phyloP scores from a whole-genome alignment of 1,140 invertebrate species.

The Asobara japonica region DNA sequence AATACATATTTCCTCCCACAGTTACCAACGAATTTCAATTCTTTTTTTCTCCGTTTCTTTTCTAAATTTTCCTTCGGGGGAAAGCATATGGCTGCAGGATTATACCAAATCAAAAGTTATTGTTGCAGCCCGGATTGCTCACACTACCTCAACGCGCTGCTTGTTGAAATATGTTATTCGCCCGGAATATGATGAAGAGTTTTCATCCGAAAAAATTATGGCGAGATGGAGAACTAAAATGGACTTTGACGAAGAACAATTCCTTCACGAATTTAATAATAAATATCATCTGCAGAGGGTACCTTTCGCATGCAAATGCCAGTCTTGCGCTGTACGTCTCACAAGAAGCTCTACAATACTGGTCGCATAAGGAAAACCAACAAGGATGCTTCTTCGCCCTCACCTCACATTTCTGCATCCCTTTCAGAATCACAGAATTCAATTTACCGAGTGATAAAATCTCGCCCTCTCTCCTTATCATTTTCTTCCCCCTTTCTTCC shows the following conservation, averaged over 20 bases:
- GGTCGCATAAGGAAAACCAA: slow-evolving; percentile 6
- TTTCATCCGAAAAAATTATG: neutral
- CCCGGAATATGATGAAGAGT: neutral
- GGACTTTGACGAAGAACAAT: slow-evolving; percentile 15
- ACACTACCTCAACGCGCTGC: too few species aligned
- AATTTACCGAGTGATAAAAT: slow-evolving; percentile 56
- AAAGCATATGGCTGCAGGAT: too few species aligned
- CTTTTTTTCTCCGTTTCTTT: too few species aligned
- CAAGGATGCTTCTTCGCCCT: neutral
- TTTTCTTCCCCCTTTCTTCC: neutral
- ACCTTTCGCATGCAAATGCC: slow-evolving; percentile 45
- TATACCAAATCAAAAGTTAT: too few species aligned
- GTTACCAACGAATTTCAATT: too few species aligned
- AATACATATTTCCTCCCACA: too few species aligned
- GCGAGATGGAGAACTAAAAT: neutral
- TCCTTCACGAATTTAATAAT: slow-evolving; percentile 46
- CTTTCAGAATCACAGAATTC: slow-evolving; percentile 44
- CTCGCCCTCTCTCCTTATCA: slow-evolving; percentile 38
- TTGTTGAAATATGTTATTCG: too few species aligned
- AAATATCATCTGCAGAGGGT: slow-evolving; percentile 34
- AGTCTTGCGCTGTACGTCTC: neutral
- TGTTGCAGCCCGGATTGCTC: too few species aligned
- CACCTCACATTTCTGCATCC: slow-evolving; percentile 11
- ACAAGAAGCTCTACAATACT: neutral
- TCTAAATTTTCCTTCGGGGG: too few species aligned